Percentiles rank a stretch among this genome's conserved stretches.
Conservation (phyloP, 2,113 vertebrate genomes). For the Sebastes fasciatus region DNA sequence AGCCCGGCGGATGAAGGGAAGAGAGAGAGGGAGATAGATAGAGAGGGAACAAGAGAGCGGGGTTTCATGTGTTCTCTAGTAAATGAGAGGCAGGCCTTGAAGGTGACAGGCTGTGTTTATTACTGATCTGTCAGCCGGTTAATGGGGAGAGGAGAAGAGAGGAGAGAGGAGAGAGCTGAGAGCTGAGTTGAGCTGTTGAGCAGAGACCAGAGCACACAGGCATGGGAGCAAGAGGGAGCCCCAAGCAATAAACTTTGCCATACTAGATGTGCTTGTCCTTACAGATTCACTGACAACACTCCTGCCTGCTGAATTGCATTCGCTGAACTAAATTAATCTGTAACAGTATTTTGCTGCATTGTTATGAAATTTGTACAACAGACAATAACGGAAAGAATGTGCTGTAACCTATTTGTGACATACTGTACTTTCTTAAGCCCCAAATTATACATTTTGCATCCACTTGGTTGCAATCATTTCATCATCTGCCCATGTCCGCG, state of each 20-base stretch:
- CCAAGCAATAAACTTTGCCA: constrained; percentile 68
- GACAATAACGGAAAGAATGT: background rate
- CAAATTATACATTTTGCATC: background rate
- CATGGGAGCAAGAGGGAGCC: constrained; percentile 61
- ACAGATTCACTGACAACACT: constrained; percentile 59
- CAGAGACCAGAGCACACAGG: constrained; percentile 68
- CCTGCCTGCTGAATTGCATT: constrained; percentile 41
- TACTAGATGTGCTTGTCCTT: constrained; percentile 59
- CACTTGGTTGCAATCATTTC: background rate
- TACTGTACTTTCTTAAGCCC: background rate
- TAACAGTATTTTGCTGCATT: constrained; percentile 27
- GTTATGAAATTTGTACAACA: constrained; percentile 26
- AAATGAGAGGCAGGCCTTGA: constrained; percentile 85
- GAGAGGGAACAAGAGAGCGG: constrained; percentile 62
- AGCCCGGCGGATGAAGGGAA: constrained; percentile 76
- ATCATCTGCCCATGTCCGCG: background rate
- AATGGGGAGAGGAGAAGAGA: constrained; percentile 82
- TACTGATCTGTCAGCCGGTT: constrained; percentile 88
- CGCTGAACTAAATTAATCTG: constrained; percentile 32
- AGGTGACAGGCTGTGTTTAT: constrained; percentile 89
- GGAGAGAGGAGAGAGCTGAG: constrained; percentile 57
- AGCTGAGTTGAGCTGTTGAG: constrained; percentile 75
- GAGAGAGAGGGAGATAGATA: constrained; percentile 51
- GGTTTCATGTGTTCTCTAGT: constrained; percentile 83
- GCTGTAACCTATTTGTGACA: background rate